Evolutionary conservation across 2,888 invertebrate species (phyloP), one percentile per base, ranked within the genome.

Genomic region (Achlya flavicornis): DNA sequence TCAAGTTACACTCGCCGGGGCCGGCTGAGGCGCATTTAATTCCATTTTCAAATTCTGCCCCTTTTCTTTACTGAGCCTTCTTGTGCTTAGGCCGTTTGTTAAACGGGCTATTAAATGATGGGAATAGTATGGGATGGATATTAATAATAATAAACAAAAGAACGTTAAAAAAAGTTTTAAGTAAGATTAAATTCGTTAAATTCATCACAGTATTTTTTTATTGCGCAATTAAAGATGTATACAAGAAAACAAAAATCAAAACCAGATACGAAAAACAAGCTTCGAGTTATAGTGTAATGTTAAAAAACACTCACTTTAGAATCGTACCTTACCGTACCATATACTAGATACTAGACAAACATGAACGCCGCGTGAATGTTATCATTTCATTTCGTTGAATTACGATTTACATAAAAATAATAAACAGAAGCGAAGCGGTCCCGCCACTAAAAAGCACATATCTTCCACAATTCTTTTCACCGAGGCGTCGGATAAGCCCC

Each of bases 401-500:
- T 83, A 84, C 75, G 80, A 87, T 89, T 88, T 86, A 83, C 88
- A 88, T 89, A 88, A 85, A 87, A 89, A 83, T 86, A 85, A 81
- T 83, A 84, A 80, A 58, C 53, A 35, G 33, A 38, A 12, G 58
- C 35, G 58, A 58, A 67, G 62, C 75, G 65, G 65, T 61, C 63
- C 64, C 70, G 69, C 74, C 78, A 79, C 83, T 83, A 81, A 79
- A 78, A 81, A 77, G 72, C 76, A 77, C 77, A 77, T 76, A 72
- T 75, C 61, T 57, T 64, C 58, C 66, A 63, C 66, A 66, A 71
- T 79, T 84, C 85, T 87, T 83, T 79, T 19, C 53, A 53, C 64
- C 71, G 57, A 68, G 72, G 72, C 43, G 65, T 41, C 67, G 48
- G 61, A 53, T 61, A 46, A 48, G 46, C 53, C 80, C 76, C 66